phyloP scores from a whole-genome alignment of 2,113 vertebrate genomes.

The Rostratula benghalensis region DNA sequence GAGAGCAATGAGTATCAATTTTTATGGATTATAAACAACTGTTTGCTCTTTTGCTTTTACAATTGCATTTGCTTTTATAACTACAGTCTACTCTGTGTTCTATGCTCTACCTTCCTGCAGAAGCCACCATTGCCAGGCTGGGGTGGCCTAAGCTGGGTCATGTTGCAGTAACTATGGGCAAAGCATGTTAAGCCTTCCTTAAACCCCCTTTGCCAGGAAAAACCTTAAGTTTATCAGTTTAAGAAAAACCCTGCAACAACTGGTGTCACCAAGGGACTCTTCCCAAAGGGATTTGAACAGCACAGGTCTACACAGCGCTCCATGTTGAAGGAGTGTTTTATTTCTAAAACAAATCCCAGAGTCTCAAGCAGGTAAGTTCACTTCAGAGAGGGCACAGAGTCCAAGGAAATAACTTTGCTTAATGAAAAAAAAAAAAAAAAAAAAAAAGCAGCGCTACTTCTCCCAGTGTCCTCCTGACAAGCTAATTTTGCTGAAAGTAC shows the following conservation, averaged over 20 bases:
- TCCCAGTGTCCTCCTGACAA: neutral
- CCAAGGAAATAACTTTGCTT: neutral
- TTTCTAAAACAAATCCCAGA: neutral
- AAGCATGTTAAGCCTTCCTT: neutral
- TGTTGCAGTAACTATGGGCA: neutral
- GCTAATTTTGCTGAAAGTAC: neutral
- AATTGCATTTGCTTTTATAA: neutral
- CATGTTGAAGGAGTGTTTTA: neutral
- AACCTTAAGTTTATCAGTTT: neutral
- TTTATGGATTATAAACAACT: neutral
- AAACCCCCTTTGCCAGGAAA: neutral
- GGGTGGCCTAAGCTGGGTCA: neutral
- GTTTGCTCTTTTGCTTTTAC: neutral
- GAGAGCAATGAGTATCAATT: neutral
- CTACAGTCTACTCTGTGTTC: neutral
- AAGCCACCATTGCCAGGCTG: neutral
- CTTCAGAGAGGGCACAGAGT: neutral
- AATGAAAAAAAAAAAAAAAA: neutral
- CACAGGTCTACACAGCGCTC: neutral
- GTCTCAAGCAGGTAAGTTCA: neutral
- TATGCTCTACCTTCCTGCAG: neutral
- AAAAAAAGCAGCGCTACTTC: neutral
- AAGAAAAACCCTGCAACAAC: neutral
- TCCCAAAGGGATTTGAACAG: neutral
- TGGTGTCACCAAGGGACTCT: neutral